Percentiles rank a stretch among this genome's conserved stretches.
These are phyloP conservation scores for Ectemnius continuus DNA, from an alignment of 2,888 invertebrate genomes.

Conservation along the genomic window DNA sequence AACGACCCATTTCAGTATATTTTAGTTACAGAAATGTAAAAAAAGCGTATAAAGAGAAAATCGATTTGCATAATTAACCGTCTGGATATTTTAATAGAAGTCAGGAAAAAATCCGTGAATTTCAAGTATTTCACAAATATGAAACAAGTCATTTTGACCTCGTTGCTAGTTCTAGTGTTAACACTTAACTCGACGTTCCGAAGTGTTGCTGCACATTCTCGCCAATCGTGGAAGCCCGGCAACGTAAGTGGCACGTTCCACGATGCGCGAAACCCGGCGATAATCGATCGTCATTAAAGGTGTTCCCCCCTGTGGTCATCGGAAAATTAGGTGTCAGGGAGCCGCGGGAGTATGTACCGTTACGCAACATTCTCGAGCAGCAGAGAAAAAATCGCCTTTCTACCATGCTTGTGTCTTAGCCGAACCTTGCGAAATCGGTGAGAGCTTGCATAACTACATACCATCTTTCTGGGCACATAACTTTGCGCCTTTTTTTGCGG, in stretches of 20 bases:
- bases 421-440: background rate
- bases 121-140: no score
- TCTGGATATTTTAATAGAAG: no score
- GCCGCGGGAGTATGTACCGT: constrained; percentile 32
- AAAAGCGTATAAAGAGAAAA: no score
- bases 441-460: constrained; percentile 5
- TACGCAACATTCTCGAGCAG: constrained; percentile 9
- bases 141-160: no score
- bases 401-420: constrained; percentile 11
- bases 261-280: constrained; percentile 29
- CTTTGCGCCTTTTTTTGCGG: background rate
- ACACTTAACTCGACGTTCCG: background rate
- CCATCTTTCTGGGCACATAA: background rate
- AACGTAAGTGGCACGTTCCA: constrained; percentile 19
- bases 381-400: constrained; percentile 24
- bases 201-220: background rate
- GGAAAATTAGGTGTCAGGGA: constrained; percentile 38
- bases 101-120: no score
- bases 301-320: constrained; percentile 3
- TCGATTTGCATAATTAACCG: no score
- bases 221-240: background rate
- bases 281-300: constrained; percentile 42
- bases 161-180: background rate
- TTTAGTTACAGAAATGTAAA: no score
- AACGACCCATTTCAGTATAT: no score